phyloP scores from a whole-genome alignment of 2,113 vertebrate species.

The Nycticorax nycticorax region DNA sequence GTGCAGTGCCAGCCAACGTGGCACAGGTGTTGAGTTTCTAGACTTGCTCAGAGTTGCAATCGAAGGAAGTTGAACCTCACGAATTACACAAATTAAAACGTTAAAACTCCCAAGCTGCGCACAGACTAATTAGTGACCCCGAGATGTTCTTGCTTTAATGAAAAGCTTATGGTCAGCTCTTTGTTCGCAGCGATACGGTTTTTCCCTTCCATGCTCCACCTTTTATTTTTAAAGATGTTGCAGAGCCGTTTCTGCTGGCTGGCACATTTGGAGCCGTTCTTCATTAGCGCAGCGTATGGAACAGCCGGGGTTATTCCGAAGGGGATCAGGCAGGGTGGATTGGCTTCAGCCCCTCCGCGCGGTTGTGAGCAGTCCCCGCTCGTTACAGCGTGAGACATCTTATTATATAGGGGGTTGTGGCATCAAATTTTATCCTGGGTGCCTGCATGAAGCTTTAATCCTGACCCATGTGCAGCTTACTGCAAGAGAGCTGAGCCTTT shows the following conservation, averaged over 20 bases:
- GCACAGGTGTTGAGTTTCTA: background rate
- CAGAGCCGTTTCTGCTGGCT: background rate
- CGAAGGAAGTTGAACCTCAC: background rate
- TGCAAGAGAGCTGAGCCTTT: background rate
- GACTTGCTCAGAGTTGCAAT: accelerated
- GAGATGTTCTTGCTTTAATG: background rate
- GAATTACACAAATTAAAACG: background rate
- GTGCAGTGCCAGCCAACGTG: background rate
- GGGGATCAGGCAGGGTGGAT: background rate
- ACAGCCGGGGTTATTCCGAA: background rate
- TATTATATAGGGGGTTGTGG: background rate
- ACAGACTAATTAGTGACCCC: background rate
- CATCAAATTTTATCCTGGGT: background rate
- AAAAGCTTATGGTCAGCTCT: background rate
- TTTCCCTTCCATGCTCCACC: background rate
- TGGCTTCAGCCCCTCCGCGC: background rate
- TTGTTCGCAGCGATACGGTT: background rate
- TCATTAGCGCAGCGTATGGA: background rate
- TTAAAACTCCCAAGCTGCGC: background rate
- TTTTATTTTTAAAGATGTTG: background rate
- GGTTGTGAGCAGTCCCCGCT: background rate
- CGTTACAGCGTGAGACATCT: background rate
- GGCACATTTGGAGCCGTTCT: accelerated
- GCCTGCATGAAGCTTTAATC: background rate
- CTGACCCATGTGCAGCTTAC: background rate